Conservation (phyloP, 23 tunicate species). For the Oikopleura dioica region DNA sequence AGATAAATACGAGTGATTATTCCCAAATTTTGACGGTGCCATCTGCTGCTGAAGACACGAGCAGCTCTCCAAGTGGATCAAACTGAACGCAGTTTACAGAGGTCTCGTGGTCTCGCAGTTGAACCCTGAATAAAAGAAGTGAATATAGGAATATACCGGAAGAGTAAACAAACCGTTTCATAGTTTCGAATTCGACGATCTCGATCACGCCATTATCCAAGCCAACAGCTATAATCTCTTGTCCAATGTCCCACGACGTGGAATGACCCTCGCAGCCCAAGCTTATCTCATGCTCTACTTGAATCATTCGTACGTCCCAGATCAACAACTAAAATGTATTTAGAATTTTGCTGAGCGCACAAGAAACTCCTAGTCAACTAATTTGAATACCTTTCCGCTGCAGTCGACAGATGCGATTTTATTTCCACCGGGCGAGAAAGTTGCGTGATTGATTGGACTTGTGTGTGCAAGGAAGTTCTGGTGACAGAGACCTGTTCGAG, state of each 20-base stretch:
- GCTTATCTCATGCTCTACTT: neutral
- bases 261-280: neutral
- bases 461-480: slow-evolving; percentile 82
- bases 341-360: too few relatives aligned
- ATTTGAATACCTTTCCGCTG: too few relatives aligned
- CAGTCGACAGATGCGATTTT: neutral
- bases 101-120: neutral
- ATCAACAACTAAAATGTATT: too few relatives aligned
- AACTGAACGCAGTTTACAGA: neutral
- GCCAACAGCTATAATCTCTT: neutral
- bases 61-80: slow-evolving; percentile 42
- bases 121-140: too few relatives aligned
- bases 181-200: neutral
- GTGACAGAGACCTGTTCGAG: slow-evolving; percentile 65
- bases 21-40: slow-evolving; percentile 93
- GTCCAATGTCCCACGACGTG: neutral
- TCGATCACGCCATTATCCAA: neutral
- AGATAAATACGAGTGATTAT: neutral
- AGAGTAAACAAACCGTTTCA: neutral
- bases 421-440: slow-evolving; percentile 16
- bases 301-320: too few relatives aligned
- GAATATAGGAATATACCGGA: slow-evolving; percentile 4
- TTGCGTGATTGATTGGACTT: slow-evolving; percentile 63
- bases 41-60: slow-evolving; percentile 76
- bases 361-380: too few relatives aligned